These are phyloP conservation scores for Hyaena hyaena DNA, from an alignment of 2,113 vertebrate genomes.

Conservation along the genomic window DNA sequence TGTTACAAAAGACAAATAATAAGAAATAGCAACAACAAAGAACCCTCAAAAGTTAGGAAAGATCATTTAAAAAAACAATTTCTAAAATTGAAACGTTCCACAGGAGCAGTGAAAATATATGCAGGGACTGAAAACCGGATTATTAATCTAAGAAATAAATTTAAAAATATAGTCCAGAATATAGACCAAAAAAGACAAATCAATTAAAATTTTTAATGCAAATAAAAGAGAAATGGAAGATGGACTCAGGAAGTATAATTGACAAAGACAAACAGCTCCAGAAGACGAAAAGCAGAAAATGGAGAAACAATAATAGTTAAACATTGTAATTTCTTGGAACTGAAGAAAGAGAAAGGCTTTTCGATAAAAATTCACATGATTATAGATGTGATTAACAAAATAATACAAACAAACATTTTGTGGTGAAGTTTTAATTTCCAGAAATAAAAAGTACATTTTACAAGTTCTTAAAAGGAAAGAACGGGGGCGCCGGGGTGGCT, in stretches of 20 bases:
- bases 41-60: neutral
- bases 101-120: neutral
- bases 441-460: neutral
- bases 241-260: neutral
- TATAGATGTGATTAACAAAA: neutral
- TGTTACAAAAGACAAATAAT: neutral
- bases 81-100: neutral
- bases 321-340: neutral
- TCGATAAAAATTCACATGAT: neutral
- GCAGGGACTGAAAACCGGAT: neutral
- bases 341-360: neutral
- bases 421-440: conserved; percentile 47
- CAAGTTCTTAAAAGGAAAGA: neutral
- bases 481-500: no score
- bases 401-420: neutral
- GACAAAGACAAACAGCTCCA: neutral
- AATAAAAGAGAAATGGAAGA: conserved; percentile 15
- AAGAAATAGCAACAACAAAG: neutral
- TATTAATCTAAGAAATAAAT: neutral
- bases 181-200: neutral
- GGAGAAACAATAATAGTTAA: neutral
- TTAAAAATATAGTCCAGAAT: neutral
- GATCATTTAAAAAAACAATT: neutral
- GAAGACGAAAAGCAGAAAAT: neutral
- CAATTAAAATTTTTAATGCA: neutral